Conservation (phyloP, 1,140 invertebrate species). For the Drosophila ananassae region DNA sequence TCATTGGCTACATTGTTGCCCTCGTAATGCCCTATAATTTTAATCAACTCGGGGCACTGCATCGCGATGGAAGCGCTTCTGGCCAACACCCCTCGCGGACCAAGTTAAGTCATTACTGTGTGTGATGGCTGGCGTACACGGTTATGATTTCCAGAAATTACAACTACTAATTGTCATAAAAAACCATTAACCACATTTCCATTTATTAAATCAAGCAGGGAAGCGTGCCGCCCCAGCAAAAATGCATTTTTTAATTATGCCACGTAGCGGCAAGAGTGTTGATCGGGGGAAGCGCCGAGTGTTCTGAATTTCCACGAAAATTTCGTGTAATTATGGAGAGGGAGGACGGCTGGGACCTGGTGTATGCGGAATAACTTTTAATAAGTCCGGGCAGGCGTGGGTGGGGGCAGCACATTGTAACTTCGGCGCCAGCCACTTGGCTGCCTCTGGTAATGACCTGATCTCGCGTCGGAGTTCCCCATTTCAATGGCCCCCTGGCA, state of each 20-base stretch:
- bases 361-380: conserved; percentile 58
- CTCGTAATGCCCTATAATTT: conserved; percentile 14
- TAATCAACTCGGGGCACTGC: conserved; percentile 14
- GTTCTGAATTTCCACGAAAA: conserved; percentile 78
- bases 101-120: conserved; percentile 70
- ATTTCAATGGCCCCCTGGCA: conserved; percentile 24
- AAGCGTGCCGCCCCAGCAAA: conserved; percentile 57
- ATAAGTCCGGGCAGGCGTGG: conserved; percentile 15
- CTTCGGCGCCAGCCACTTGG: conserved; percentile 58
- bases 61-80: conserved; percentile 13
- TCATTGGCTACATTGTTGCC: conserved; percentile 31
- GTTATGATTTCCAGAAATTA: conserved; percentile 79
- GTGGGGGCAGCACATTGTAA: background rate
- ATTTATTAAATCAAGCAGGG: conserved; percentile 71
- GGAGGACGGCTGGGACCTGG: conserved; percentile 18
- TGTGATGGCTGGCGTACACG: conserved; percentile 52
- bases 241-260: conserved; percentile 69
- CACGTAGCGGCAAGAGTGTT: conserved; percentile 60
- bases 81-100: conserved; percentile 18
- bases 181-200: conserved; percentile 70
- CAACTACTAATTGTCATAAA: conserved; percentile 75
- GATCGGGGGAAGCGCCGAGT: conserved; percentile 25
- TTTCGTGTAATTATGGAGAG: conserved; percentile 67
- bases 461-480: conserved; percentile 15
- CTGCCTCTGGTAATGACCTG: conserved; percentile 42